A percentile compares a stretch with the other conserved stretches of the same genome.
Evolutionary conservation across 2,113 vertebrate species (phyloP).

Genomic region (Nanorana parkeri): DNA sequence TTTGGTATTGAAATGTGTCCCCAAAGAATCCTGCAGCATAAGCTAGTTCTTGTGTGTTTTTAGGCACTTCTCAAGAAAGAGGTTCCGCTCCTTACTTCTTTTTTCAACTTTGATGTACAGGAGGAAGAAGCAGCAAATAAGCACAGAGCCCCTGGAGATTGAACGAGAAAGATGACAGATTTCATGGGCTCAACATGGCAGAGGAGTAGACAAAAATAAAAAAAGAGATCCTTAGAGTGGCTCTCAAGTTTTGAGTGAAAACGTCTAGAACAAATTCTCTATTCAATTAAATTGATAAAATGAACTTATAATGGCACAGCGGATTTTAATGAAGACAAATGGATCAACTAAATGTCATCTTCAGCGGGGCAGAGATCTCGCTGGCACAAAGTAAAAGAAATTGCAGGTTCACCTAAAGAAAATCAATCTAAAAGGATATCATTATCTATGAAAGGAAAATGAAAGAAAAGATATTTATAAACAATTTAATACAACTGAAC

Average conservation of each 20-base stretch:
- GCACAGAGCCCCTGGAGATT: slow-evolving; percentile 1
- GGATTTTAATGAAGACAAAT: slow-evolving; percentile 54
- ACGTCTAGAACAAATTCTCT: slow-evolving; percentile 44
- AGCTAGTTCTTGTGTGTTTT: not conserved
- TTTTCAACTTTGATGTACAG: slow-evolving; percentile 37
- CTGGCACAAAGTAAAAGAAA: slow-evolving; percentile 49
- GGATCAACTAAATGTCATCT: slow-evolving; percentile 46
- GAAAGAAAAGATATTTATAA: slow-evolving; percentile 20
- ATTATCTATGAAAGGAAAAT: slow-evolving; percentile 29
- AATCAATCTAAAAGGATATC: slow-evolving; percentile 47
- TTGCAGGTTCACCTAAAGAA: slow-evolving; percentile 14
- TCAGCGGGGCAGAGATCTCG: slow-evolving; percentile 11
- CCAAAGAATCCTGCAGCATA: not conserved
- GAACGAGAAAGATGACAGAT: slow-evolving; percentile 29
- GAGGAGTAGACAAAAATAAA: slow-evolving; percentile 1
- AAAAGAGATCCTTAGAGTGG: not conserved
- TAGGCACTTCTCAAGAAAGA: not conserved
- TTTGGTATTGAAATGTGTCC: slow-evolving; percentile 2
- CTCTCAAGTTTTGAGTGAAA: slow-evolving; percentile 36
- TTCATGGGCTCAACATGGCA: slow-evolving; percentile 19
- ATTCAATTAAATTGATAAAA: slow-evolving; percentile 55
- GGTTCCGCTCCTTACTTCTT: slow-evolving; percentile 1
- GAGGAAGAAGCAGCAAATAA: not conserved
- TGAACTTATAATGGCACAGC: slow-evolving; percentile 47
- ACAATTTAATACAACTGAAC: not conserved